Percentiles rank a stretch among this genome's conserved stretches.
phyloP scores from a whole-genome alignment of 2,888 invertebrate species.

The Calameuta pallipes region DNA sequence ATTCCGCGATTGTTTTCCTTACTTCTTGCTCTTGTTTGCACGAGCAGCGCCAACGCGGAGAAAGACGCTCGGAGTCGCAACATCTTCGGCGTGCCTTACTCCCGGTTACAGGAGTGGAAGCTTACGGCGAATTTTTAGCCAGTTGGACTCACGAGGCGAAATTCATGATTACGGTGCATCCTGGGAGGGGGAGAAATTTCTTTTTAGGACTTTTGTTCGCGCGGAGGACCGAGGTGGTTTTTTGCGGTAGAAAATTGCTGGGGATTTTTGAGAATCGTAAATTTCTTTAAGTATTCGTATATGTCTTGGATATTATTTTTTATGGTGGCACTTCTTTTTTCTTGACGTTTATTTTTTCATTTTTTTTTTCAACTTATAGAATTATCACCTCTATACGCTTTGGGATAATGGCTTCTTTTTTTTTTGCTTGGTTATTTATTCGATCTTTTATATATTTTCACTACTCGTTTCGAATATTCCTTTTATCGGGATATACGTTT shows the following conservation, averaged over 20 bases:
- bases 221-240: neutral
- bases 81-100: neutral
- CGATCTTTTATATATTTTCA: too few relatives aligned
- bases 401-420: too few relatives aligned
- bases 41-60: conserved; percentile 8
- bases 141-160: conserved; percentile 45
- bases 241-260: neutral
- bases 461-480: too few relatives aligned
- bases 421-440: too few relatives aligned
- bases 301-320: conserved; percentile 28
- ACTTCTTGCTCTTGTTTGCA: conserved; percentile 32
- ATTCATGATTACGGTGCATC: conserved; percentile 49
- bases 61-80: conserved; percentile 3
- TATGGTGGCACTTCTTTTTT: too few relatives aligned
- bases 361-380: too few relatives aligned
- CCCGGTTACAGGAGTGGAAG: neutral
- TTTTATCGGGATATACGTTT: too few relatives aligned
- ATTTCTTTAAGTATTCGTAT: conserved; percentile 37
- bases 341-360: too few relatives aligned
- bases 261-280: conserved; percentile 36
- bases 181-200: neutral
- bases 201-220: too few relatives aligned
- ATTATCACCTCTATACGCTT: too few relatives aligned
- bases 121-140: neutral
- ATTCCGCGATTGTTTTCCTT: conserved; percentile 48